Base-by-base conservation (phyloP, 2,113 vertebrate species). In the Bagarius yarrelli region DNA sequence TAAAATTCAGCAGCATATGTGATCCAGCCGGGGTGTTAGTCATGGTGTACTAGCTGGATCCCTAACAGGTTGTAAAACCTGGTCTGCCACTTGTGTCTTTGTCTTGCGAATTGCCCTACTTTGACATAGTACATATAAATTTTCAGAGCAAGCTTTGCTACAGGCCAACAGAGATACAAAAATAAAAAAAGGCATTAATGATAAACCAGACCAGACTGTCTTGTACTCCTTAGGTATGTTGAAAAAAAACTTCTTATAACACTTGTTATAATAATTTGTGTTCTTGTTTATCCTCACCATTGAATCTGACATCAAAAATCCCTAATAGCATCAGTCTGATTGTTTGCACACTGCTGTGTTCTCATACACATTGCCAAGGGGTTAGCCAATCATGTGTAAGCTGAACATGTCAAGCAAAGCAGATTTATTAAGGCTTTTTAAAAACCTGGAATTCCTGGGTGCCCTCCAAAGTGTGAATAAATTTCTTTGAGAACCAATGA, bases 61-160 rank as follows among this genome's bases (percentile, higher is more conserved):
- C 91, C 91, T 91, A 92, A 92, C 92, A 92, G 91, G 92, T 93
- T 92, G 90, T 93, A 94, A 93, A 94, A 88, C 87, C 89, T 88
- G 89, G 89, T 91, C 90, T 89, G 89, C 91, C 90, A 90, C 88
- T 86, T 81, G 86, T 87, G 85, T 87, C 85, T 89, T 83, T 88
- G 86, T 91, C 90, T 89, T 82, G 78, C 27, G 21, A 79, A 83
- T 53, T 47, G 32, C 40, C 87, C 87, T 74, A 70, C 85, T 72
- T 85, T 86, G 84, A 90, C 72, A 70, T 82, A 82, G 83, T 86
- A 88, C 88, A 88, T 83, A 83, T 88, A 89, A 88, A 92, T 92
- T 90, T 91, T 85, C 87, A 84, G 40, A 85, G 84, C 86, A 85
- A 78, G 81, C 80, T 87, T 83, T 76, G 81, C 84, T 84, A 88